These are phyloP conservation scores for Hexactinellida sp. DNA, from an alignment of 37 sponge, comb jelly and placozoan genomes.

Conservation along the genomic window DNA sequence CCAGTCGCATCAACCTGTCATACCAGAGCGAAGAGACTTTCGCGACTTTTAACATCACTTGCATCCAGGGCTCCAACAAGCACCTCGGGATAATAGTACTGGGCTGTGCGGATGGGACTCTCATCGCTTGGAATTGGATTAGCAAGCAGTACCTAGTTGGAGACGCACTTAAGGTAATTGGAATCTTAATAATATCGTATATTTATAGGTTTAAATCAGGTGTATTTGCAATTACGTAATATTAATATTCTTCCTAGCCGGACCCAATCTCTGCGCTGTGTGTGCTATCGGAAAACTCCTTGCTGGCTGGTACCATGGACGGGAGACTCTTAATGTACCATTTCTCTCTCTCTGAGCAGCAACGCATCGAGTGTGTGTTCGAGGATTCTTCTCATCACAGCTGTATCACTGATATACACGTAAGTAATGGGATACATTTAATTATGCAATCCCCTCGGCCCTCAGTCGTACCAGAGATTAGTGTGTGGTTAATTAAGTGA, in stretches of 20 bases:
- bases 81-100: neutral
- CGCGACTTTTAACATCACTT: neutral
- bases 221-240: neutral
- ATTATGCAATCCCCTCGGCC: too few relatives aligned
- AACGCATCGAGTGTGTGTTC: neutral
- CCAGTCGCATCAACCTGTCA: neutral
- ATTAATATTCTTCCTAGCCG: neutral
- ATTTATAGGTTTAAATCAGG: neutral
- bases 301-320: neutral
- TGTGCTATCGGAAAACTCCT: neutral
- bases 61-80: constrained; percentile 1
- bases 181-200: too few relatives aligned
- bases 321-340: neutral
- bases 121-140: neutral
- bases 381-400: neutral
- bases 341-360: neutral
- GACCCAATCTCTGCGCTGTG: neutral
- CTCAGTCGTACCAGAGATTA: too few relatives aligned
- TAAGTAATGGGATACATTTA: too few relatives aligned
- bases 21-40: neutral
- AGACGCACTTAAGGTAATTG: neutral
- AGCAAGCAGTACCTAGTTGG: neutral
- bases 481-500: too few relatives aligned
- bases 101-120: neutral
- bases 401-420: neutral